phyloP scores from a whole-genome alignment of 1,140 invertebrate genomes.

The Ectropis grisescens region DNA sequence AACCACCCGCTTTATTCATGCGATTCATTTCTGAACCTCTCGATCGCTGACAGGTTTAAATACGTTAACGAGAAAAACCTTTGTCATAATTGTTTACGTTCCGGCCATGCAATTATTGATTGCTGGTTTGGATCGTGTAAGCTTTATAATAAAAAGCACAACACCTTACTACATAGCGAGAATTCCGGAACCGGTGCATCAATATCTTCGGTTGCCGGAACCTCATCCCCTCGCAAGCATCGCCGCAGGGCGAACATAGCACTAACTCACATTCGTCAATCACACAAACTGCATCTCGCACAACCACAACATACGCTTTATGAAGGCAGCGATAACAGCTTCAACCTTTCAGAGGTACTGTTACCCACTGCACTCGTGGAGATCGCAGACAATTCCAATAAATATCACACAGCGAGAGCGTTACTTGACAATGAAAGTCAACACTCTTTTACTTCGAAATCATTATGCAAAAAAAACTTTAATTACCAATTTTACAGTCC shows the following conservation, averaged over 20 bases:
- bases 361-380: conserved; percentile 12
- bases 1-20: conserved; percentile 16
- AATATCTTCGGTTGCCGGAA: neutral
- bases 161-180: conserved; percentile 10
- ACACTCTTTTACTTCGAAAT: conserved; percentile 14
- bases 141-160: conserved; percentile 15
- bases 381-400: conserved; percentile 4
- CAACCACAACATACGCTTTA: too few relatives aligned
- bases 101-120: conserved; percentile 1
- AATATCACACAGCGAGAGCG: conserved; percentile 6
- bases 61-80: conserved; percentile 10
- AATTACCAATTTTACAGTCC: conserved; percentile 14
- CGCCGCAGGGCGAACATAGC: neutral
- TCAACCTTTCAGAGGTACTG: conserved; percentile 7
- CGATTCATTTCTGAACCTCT: conserved; percentile 10
- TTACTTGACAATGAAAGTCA: conserved; percentile 16
- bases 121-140: conserved; percentile 13
- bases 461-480: conserved; percentile 10
- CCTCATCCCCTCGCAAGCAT: neutral
- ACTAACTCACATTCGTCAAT: too few relatives aligned
- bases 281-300: too few relatives aligned
- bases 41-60: conserved; percentile 4
- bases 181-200: neutral
- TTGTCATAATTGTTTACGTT: conserved; percentile 17
- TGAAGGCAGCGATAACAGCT: too few relatives aligned